Percentiles rank a stretch among this genome's conserved stretches.
These are phyloP conservation scores for Callinectes sapidus DNA, from an alignment of 2,888 invertebrate genomes.

Conservation along the genomic window DNA sequence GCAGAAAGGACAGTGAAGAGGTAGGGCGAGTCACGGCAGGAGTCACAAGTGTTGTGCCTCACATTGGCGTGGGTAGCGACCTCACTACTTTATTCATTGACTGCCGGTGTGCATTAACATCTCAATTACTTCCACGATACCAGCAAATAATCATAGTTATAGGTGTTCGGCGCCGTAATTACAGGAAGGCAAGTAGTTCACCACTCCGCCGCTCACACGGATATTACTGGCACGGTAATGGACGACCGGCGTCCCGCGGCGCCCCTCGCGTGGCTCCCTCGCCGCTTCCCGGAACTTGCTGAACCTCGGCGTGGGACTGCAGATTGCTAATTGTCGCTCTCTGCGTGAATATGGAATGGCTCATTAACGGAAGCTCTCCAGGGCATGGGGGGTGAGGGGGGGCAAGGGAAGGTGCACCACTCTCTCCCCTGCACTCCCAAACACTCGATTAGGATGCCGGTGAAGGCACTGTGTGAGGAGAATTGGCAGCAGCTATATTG, in stretches of 20 bases:
- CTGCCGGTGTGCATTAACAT: not conserved
- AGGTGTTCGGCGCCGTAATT: not conserved
- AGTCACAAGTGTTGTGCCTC: not conserved
- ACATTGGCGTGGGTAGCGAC: not conserved
- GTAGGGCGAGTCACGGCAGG: not conserved
- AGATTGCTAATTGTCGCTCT: slow-evolving; percentile 37
- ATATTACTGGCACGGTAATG: not conserved
- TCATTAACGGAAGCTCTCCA: slow-evolving; percentile 14
- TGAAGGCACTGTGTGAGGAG: not conserved
- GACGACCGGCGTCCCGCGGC: slow-evolving; percentile 7
- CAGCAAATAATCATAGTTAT: slow-evolving; percentile 15
- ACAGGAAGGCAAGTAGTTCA: not conserved
- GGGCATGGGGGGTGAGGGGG: not conserved
- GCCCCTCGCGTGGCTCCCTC: not conserved
- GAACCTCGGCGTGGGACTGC: slow-evolving; percentile 27
- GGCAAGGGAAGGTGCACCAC: not conserved
- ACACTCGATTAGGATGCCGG: slow-evolving; percentile 35
- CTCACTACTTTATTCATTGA: not conserved
- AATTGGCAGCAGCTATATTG: slow-evolving; percentile 32
- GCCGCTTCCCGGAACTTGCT: slow-evolving; percentile 8
- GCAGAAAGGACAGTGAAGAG: not conserved
- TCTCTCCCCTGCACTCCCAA: not conserved
- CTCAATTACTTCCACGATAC: not conserved
- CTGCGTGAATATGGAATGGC: slow-evolving; percentile 38
- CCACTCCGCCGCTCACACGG: not conserved